Evolutionary conservation across 1,140 invertebrate species (phyloP).

Genomic region (Drosophila ercepeae): DNA sequence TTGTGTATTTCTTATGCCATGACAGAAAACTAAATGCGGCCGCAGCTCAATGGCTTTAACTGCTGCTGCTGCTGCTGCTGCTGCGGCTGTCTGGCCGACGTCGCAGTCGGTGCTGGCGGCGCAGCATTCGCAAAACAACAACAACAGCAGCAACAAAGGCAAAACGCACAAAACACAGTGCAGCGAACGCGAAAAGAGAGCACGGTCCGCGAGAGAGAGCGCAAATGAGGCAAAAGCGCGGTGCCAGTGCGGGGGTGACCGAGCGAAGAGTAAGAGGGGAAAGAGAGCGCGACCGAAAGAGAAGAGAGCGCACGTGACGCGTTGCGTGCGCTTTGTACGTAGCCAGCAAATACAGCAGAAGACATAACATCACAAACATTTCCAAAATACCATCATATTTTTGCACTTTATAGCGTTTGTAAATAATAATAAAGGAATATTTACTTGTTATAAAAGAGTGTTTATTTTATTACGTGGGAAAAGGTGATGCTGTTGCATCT

Average conservation of each 20-base stretch:
- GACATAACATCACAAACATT: neutral
- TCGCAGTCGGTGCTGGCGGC: constrained; percentile 33
- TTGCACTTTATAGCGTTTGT: neutral
- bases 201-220: neutral
- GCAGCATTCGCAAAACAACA: constrained; percentile 53
- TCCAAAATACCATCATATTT: neutral
- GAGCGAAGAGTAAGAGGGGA: neutral
- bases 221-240: neutral
- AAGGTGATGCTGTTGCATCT: neutral
- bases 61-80: constrained; percentile 32
- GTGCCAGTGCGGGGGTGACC: neutral
- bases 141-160: constrained; percentile 54
- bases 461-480: too few species aligned
- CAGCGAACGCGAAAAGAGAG: constrained; percentile 30
- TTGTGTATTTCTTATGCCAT: constrained; percentile 43
- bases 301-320: constrained; percentile 69
- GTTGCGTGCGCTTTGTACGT: constrained; percentile 41
- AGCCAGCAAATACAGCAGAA: constrained; percentile 17
- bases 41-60: constrained; percentile 64
- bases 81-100: constrained; percentile 25
- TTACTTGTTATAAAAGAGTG: neutral
- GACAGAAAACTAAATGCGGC: constrained; percentile 75
- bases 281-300: constrained; percentile 13
- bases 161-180: constrained; percentile 52
- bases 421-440: neutral